phyloP scores from a whole-genome alignment of 2,797 vertebrate species.

The Dallia pectoralis region DNA sequence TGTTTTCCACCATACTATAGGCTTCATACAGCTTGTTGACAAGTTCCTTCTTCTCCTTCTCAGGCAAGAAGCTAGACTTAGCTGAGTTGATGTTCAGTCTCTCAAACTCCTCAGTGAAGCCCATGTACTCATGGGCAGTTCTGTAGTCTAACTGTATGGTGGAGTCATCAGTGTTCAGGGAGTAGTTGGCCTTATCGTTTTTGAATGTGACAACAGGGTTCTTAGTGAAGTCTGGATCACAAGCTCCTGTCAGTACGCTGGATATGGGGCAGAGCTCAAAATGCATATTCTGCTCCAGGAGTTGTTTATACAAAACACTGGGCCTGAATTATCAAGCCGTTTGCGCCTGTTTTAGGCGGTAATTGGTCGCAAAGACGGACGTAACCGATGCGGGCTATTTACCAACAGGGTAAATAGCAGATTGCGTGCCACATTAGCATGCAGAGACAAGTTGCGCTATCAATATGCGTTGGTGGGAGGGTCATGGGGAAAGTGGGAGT shows the following conservation, averaged over 20 bases:
- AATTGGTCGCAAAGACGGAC: no score
- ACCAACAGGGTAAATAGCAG: no score
- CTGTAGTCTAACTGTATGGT: conserved; percentile 83
- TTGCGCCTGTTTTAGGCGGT: no score
- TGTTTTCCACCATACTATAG: conserved; percentile 74
- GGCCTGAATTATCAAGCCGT: no score
- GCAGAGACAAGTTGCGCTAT: no score
- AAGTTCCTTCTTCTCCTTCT: conserved; percentile 84
- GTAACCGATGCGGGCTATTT: no score
- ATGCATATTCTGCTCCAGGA: conserved; percentile 83
- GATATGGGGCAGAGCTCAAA: conserved; percentile 98
- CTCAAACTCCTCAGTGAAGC: conserved; percentile 88
- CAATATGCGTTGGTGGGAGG: no score
- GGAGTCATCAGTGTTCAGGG: conserved; percentile 91
- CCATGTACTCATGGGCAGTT: conserved; percentile 75
- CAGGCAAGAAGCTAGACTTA: conserved; percentile 85
- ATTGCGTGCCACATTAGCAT: no score
- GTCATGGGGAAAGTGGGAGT: no score
- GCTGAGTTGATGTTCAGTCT: conserved; percentile 91
- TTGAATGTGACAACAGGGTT: conserved; percentile 86
- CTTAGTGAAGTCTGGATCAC: conserved; percentile 75
- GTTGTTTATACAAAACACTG: conserved; percentile 74
- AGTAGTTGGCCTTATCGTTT: conserved; percentile 87
- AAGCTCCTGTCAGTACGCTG: conserved; percentile 89
- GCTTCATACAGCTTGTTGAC: conserved; percentile 76